phyloP scores from a whole-genome alignment of 2,888 invertebrate genomes.

The Dendrolimus pini region DNA sequence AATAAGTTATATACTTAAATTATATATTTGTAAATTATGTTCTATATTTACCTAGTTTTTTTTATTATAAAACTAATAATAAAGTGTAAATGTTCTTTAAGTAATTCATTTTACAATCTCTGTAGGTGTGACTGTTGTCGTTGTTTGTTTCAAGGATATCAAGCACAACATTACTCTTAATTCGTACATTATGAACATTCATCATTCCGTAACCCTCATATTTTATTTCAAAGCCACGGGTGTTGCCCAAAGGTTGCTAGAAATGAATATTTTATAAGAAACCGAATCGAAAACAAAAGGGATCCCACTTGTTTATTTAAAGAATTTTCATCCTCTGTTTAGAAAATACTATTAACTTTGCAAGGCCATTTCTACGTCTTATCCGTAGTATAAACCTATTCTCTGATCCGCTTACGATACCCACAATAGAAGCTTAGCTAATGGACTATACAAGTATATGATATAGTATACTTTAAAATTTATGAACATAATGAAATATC shows the following conservation, averaged over 20 bases:
- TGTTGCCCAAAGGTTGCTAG: neutral
- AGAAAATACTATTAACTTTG: constrained; percentile 33
- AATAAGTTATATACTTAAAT: too few species aligned
- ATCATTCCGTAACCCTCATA: neutral
- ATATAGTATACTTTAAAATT: too few species aligned
- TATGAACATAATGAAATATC: too few species aligned
- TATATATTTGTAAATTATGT: too few species aligned
- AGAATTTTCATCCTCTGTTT: constrained; percentile 9
- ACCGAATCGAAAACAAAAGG: neutral
- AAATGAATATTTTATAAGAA: neutral
- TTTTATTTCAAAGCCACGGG: neutral
- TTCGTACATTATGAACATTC: neutral
- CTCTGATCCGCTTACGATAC: constrained; percentile 46
- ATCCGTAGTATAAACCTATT: constrained; percentile 45
- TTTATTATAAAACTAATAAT: too few species aligned
- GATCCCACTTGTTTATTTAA: neutral
- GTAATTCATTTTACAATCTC: too few species aligned
- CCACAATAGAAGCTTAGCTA: constrained; percentile 43
- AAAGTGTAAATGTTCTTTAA: too few species aligned
- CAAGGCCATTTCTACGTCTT: constrained; percentile 39
- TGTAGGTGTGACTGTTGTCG: too few species aligned
- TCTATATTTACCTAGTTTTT: too few species aligned
- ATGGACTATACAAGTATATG: constrained; percentile 23
- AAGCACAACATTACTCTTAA: neutral
- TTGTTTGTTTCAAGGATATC: too few species aligned